phyloP scores from a whole-genome alignment of 2,113 vertebrate species.

The Nansenia antarctica region DNA sequence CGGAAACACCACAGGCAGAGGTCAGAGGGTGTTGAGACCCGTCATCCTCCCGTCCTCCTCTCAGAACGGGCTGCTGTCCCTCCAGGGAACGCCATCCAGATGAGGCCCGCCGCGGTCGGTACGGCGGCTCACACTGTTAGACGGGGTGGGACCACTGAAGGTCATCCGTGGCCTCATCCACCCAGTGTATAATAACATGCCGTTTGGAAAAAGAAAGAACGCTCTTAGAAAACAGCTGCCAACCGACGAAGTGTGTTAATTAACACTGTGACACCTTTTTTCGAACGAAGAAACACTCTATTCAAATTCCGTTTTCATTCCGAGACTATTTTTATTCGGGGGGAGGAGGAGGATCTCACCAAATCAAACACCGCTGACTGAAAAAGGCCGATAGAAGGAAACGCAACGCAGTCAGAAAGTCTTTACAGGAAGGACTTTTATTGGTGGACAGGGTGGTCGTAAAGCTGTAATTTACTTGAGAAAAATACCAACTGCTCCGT shows the following conservation, averaged over 20 bases:
- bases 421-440: neutral
- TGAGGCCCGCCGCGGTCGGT: too few species aligned
- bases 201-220: too few species aligned
- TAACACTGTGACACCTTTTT: too few species aligned
- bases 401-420: neutral
- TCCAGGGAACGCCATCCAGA: slow-evolving; percentile 34
- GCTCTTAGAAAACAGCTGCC: too few species aligned
- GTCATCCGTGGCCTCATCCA: neutral
- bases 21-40: slow-evolving; percentile 33
- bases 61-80: slow-evolving; percentile 27
- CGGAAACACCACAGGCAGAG: slow-evolving; percentile 25
- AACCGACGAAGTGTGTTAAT: too few species aligned
- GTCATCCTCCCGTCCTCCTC: slow-evolving; percentile 38
- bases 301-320: too few species aligned
- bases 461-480: neutral
- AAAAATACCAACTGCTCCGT: neutral
- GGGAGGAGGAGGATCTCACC: too few species aligned
- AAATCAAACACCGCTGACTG: too few species aligned
- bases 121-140: slow-evolving; percentile 7
- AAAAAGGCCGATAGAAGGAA: too few species aligned
- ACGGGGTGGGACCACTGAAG: neutral
- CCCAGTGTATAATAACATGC: too few species aligned
- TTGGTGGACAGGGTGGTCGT: neutral
- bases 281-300: too few species aligned
- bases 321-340: too few species aligned